A percentile compares a stretch with the other conserved stretches of the same genome.
Evolutionary conservation across 1,140 invertebrate genomes (phyloP).

Genomic region (Caerostris darwini): DNA sequence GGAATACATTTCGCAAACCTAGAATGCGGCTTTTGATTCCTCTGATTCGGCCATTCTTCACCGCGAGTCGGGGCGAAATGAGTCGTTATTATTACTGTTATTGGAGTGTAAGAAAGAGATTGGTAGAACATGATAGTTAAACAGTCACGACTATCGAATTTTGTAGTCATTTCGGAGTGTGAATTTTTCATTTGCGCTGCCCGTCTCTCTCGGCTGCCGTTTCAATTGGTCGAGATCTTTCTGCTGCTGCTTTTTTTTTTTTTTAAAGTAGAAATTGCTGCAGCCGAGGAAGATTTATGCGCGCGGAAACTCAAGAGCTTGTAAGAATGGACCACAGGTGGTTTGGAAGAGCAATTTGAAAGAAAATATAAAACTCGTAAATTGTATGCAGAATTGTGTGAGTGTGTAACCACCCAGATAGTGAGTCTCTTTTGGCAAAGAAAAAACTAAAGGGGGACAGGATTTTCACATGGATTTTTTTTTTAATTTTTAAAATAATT

Average conservation of each 20-base stretch:
- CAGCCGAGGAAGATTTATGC: neutral
- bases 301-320: neutral
- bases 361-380: slow-evolving; percentile 36
- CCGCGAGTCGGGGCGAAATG: slow-evolving; percentile 25
- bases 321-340: neutral
- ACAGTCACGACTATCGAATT: slow-evolving; percentile 63
- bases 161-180: slow-evolving; percentile 45
- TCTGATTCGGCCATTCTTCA: slow-evolving; percentile 9
- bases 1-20: slow-evolving; percentile 69
- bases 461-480: neutral
- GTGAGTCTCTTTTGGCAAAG: neutral
- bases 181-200: neutral
- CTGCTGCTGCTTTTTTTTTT: neutral
- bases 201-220: neutral
- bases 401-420: neutral
- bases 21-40: slow-evolving; percentile 2
- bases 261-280: neutral
- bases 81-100: slow-evolving; percentile 74
- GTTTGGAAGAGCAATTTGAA: neutral
- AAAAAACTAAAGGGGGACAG: neutral
- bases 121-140: slow-evolving; percentile 49
- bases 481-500: neutral
- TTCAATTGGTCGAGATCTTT: neutral
- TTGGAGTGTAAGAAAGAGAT: slow-evolving; percentile 62
- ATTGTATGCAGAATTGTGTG: slow-evolving; percentile 11